Evolutionary conservation across 2,113 vertebrate species (phyloP).

Genomic region (Lophura nycthemera): DNA sequence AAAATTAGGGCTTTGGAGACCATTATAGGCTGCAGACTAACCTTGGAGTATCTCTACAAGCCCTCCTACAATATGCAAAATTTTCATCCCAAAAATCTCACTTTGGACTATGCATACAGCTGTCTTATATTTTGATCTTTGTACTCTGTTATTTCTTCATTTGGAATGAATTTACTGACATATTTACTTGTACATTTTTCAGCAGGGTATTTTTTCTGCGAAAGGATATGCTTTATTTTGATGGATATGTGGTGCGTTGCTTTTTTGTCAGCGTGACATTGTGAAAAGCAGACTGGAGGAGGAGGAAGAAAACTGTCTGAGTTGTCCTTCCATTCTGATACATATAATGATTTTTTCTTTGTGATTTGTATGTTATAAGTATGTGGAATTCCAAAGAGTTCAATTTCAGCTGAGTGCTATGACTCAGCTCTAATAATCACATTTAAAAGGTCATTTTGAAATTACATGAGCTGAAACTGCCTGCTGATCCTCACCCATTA

Average conservation of each 20-base stretch:
- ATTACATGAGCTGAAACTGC: background rate
- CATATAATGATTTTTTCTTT: background rate
- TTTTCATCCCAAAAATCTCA: background rate
- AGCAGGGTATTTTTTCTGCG: background rate
- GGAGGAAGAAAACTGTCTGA: background rate
- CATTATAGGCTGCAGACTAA: background rate
- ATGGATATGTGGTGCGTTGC: background rate
- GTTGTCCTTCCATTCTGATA: background rate
- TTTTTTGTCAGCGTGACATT: background rate
- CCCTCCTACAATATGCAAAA: background rate
- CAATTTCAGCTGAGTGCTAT: background rate
- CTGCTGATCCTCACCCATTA: background rate
- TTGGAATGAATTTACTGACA: background rate
- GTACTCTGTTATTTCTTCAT: background rate
- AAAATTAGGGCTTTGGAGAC: background rate
- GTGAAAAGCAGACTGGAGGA: background rate
- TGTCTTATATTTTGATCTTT: background rate
- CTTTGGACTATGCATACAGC: background rate
- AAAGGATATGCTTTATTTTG: background rate
- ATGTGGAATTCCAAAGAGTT: background rate
- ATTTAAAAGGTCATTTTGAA: constrained; percentile 30
- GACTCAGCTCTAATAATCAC: background rate
- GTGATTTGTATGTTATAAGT: background rate
- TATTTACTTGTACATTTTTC: background rate
- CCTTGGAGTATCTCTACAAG: background rate